Base-by-base conservation (phyloP, 2,888 invertebrate genomes). In the Tillus elongatus region DNA sequence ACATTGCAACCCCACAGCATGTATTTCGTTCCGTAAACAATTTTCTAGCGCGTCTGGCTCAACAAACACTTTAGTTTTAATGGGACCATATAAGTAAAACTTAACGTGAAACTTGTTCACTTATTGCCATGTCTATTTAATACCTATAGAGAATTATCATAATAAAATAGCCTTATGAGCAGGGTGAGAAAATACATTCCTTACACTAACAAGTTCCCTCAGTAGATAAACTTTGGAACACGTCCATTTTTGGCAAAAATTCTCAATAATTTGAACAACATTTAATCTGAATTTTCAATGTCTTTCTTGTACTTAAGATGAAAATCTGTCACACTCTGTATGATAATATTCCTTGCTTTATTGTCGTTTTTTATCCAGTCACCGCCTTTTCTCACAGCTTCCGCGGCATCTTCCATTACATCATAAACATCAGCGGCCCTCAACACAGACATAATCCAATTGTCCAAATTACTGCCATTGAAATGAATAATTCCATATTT, bases 241-340 rank as follows among this genome's bases (percentile, higher is more conserved):
- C 1, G 15, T 36, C 36, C 29, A 15, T 29, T 35, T 11, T 44
- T 46, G 11, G 24, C 30, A 31, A 41, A 44, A 27, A 41, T 41
- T 27, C 4, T 15, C 37, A 44, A 40, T 13, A 47, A 30, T 13
- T 42, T 45, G 4, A 16, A 29, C n/a, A 47, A 30, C 44, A 45
- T 47, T 2, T 36, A 43, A 15, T 6, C 8, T 2, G 45, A 40
- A 13, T 13, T 31, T 11, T 43, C 40, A 9, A 39, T 42, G 4
- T 41, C 42, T 38, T 45, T 47, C 10, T 44, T 32, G 36, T 47
- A 44, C 30, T 44, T 42, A 6, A 47, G 28, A 39, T 47, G 44
- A 1, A 39, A 40, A 28, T 45, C 45, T n/a, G 39, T 32, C 6
- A 41, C 37, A 39, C 41, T 41, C 27, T 45, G 44, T 27, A 47